A percentile compares a stretch with the other conserved stretches of the same genome.
Conservation (phyloP, 2,113 vertebrate genomes). For the Sorex fumeus region DNA sequence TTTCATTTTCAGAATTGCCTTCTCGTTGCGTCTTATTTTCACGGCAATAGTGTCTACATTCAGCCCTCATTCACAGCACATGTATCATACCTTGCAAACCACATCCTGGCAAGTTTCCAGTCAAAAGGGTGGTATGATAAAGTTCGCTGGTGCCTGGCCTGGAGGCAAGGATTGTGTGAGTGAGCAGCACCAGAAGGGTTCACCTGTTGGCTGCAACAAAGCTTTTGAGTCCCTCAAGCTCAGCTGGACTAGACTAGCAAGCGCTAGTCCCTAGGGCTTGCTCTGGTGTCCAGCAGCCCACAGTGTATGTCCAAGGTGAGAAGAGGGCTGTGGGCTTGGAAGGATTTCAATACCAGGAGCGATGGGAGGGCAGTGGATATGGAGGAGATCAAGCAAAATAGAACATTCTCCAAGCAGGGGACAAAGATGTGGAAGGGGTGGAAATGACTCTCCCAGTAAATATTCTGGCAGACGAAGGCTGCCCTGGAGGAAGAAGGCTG, state of each 20-base stretch:
- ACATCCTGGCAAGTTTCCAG: neutral
- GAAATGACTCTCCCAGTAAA: neutral
- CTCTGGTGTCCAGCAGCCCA: too few species aligned
- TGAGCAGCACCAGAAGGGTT: neutral
- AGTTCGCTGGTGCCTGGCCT: too few species aligned
- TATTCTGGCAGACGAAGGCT: too few species aligned
- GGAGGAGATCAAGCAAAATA: neutral
- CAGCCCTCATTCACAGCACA: neutral
- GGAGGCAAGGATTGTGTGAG: neutral
- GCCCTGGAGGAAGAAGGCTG: neutral
- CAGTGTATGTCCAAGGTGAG: too few species aligned
- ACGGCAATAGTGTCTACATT: neutral
- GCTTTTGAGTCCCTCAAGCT: too few species aligned
- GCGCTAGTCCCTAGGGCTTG: too few species aligned
- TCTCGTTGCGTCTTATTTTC: neutral
- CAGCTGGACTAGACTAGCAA: too few species aligned
- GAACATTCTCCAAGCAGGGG: neutral
- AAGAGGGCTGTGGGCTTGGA: too few species aligned
- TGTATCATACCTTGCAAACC: neutral
- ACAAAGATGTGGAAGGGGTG: neutral
- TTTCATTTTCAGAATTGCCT: constrained; percentile 30
- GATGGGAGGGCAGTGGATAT: neutral
- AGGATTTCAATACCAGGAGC: too few species aligned
- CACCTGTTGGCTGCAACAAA: neutral
- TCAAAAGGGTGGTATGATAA: neutral